Evolutionary conservation across 1,140 invertebrate species (phyloP), one percentile per base, ranked within the genome.

Genomic region (Brachionus sp.): DNA sequence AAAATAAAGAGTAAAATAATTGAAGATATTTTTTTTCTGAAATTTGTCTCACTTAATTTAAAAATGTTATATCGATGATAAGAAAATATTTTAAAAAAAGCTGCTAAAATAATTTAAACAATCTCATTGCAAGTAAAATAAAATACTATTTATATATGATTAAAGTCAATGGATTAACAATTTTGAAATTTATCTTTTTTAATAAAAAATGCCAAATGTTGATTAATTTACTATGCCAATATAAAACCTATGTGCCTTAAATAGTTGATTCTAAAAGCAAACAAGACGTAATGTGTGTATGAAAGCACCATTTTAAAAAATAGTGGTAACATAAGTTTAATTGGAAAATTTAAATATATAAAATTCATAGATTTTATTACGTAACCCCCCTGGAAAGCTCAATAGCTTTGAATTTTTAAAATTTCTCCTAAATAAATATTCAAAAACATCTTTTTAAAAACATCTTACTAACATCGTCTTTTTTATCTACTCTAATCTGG

Each of bases 241-340:
- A 19, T 57, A 57, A 57, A 57, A 57, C 19, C 19, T 57, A 7
- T 23, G 50, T 1, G 13, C 6, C n/a, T 57, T 57, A 57, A 57
- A 57, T 57, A 57, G 50, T 57, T 57, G 50, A 57, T 57, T 57
- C 19, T 57, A 57, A 57, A 57, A 57, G 50, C 50, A 57, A 57
- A 57, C 16, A 57, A 16, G 50, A 19, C 16, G n/a, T 19, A 57
- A 57, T 57, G 50, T 57, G 19, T 57, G 19, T 57, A 57, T 19
- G 50, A 23, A 57, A 57, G 50, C 50, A 19, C 50, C 50, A 57
- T 57, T 16, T 57, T 57, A 23, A 19, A 19, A 57, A 19, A 19
- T 57, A 19, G 19, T 57, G 16, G 50, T 57, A 57, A 57, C 50
- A 57, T 57, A 57, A 57, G 50, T 57, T 57, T 57, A 23, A 57